Percentiles rank a stretch among this genome's conserved stretches.
These are phyloP conservation scores for Chymomyza costata DNA, from an alignment of 1,140 invertebrate genomes.

Conservation along the genomic window DNA sequence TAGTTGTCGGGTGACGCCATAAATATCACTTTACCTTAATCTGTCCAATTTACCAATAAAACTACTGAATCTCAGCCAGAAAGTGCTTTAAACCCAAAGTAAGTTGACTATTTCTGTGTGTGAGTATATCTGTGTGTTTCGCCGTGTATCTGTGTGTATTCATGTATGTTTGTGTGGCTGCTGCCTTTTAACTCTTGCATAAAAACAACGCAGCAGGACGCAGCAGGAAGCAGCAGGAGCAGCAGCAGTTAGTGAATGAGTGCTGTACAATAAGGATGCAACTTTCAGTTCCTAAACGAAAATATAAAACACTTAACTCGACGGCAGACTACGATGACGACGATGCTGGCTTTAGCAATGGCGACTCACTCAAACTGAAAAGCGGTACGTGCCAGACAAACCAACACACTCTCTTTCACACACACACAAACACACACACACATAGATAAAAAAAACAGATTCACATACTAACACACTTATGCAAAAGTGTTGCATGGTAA, in stretches of 20 bases:
- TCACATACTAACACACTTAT: slow-evolving; percentile 13
- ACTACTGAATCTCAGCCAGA: slow-evolving; percentile 42
- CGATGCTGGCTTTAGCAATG: slow-evolving; percentile 2
- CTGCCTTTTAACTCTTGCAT: slow-evolving; percentile 64
- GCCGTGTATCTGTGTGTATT: slow-evolving; percentile 29
- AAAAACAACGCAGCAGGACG: slow-evolving; percentile 53
- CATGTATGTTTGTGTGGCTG: slow-evolving; percentile 3
- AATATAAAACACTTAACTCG: slow-evolving; percentile 73
- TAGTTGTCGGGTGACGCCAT: slow-evolving; percentile 29
- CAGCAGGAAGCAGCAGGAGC: background rate
- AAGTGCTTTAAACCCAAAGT: slow-evolving; percentile 57
- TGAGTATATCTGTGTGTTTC: slow-evolving; percentile 15
- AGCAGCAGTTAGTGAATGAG: slow-evolving; percentile 46
- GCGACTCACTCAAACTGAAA: slow-evolving; percentile 29
- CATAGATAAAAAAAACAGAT: slow-evolving; percentile 14
- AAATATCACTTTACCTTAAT: slow-evolving; percentile 67
- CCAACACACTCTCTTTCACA: background rate
- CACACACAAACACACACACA: slow-evolving; percentile 7
- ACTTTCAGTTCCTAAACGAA: slow-evolving; percentile 72
- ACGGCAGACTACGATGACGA: slow-evolving; percentile 39
- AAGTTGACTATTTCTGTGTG: background rate
- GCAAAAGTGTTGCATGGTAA: too few relatives aligned
- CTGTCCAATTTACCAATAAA: slow-evolving; percentile 73
- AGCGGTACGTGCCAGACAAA: slow-evolving; percentile 26
- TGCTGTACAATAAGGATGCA: slow-evolving; percentile 50